Evolutionary conservation across 2,888 invertebrate species (phyloP).

Genomic region (Drosophila atripex): DNA sequence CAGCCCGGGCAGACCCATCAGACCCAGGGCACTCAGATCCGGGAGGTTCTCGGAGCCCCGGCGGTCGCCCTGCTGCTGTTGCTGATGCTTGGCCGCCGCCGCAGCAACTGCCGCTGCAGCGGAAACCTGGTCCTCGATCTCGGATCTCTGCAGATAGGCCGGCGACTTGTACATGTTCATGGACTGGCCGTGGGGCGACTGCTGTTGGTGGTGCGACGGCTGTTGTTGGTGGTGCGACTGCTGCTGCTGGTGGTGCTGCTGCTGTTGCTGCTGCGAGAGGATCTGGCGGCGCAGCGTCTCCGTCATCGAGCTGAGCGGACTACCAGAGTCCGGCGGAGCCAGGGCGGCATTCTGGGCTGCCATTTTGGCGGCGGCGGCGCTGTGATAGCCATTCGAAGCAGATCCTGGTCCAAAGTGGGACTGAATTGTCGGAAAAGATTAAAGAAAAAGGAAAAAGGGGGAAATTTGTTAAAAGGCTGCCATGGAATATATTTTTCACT

Average conservation of each 20-base stretch:
- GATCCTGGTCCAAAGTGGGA: constrained; percentile 69
- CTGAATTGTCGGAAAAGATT: neutral
- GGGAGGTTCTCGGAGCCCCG: constrained; percentile 79
- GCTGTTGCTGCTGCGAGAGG: constrained; percentile 77
- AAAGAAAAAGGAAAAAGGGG: neutral
- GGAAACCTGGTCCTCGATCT: constrained; percentile 82
- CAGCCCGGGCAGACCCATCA: constrained; percentile 82
- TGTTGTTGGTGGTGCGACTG: constrained; percentile 81
- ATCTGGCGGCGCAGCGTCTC: constrained; percentile 81
- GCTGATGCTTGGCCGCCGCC: constrained; percentile 76
- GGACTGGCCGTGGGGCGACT: constrained; percentile 80
- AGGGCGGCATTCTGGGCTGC: constrained; percentile 76
- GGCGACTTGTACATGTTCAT: constrained; percentile 83
- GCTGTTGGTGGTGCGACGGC: constrained; percentile 54
- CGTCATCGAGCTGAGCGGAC: constrained; percentile 81
- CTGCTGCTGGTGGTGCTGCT: constrained; percentile 46
- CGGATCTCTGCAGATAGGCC: constrained; percentile 82
- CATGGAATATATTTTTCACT: neutral
- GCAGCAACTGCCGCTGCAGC: constrained; percentile 72
- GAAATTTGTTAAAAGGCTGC: neutral
- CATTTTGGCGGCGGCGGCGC: constrained; percentile 69
- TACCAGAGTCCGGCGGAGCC: constrained; percentile 76
- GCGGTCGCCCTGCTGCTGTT: constrained; percentile 42
- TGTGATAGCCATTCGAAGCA: constrained; percentile 80
- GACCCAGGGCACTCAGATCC: constrained; percentile 79